Evolutionary conservation across 1,140 invertebrate genomes (phyloP).

Genomic region (Delia radicum): DNA sequence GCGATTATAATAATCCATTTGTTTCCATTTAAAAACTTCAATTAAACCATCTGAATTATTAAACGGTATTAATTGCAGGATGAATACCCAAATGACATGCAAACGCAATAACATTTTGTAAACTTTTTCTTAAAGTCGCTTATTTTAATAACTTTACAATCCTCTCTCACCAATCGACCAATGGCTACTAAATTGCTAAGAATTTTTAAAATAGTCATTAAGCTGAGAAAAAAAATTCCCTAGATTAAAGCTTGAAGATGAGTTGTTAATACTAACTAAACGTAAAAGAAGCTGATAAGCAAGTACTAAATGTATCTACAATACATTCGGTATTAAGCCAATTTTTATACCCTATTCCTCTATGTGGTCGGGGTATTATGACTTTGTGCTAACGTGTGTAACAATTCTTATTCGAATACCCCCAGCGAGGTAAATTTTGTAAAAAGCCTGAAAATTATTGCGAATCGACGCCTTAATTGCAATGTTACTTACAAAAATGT

Average conservation of each 20-base stretch:
- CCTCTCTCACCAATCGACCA: not conserved
- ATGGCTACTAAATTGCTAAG: not conserved
- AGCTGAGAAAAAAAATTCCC: not conserved
- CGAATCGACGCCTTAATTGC: too few relatives aligned
- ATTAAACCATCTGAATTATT: constrained; percentile 41
- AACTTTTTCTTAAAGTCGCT: not conserved
- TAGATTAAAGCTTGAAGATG: not conserved
- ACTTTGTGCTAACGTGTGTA: too few relatives aligned
- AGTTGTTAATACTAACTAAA: not conserved
- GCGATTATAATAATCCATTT: constrained; percentile 55
- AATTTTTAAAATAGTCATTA: too few relatives aligned
- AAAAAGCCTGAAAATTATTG: too few relatives aligned
- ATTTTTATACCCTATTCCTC: too few relatives aligned
- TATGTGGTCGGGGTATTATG: too few relatives aligned
- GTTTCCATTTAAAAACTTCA: constrained; percentile 57
- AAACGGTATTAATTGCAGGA: not conserved
- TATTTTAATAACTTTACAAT: not conserved
- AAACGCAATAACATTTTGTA: not conserved
- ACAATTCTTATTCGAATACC: too few relatives aligned
- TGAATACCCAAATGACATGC: not conserved
- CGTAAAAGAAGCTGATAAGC: not conserved
- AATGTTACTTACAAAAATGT: too few relatives aligned
- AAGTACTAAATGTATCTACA: too few relatives aligned
- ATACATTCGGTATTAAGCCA: too few relatives aligned
- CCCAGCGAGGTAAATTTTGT: too few relatives aligned